Conservation (phyloP, 2,888 invertebrate genomes). For the Papilio elwesi region DNA sequence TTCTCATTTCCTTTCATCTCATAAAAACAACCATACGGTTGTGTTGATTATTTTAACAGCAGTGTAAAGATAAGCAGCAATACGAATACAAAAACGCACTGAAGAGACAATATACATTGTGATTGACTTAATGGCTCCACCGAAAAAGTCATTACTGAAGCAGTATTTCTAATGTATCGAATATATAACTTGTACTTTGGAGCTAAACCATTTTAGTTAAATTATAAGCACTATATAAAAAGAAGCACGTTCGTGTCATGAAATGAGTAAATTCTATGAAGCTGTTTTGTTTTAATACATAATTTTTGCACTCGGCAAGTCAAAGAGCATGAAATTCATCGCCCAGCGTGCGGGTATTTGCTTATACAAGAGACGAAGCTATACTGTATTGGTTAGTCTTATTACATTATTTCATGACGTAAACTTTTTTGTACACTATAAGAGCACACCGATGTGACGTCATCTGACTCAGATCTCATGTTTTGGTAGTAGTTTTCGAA, state of each 20-base stretch:
- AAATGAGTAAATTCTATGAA: too few species aligned
- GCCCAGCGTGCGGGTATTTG: too few species aligned
- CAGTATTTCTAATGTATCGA: background rate
- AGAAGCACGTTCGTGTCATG: background rate
- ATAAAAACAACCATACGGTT: background rate
- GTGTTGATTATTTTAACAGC: conserved; percentile 4
- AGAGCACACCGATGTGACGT: too few species aligned
- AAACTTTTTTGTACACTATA: too few species aligned
- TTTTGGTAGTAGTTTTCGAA: too few species aligned
- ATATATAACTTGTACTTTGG: background rate
- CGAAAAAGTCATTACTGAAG: background rate
- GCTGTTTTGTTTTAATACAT: too few species aligned
- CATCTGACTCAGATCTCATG: too few species aligned
- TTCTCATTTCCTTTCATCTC: background rate
- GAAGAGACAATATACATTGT: background rate
- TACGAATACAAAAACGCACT: conserved; percentile 1
- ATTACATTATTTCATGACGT: too few species aligned
- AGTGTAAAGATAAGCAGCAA: background rate
- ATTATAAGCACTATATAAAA: background rate
- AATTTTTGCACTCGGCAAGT: too few species aligned
- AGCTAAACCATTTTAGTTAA: background rate
- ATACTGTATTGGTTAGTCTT: too few species aligned
- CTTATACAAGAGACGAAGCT: too few species aligned
- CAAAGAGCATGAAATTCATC: too few species aligned
- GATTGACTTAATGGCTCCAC: conserved; percentile 7